Evolutionary conservation across 1,140 invertebrate species (phyloP).

Genomic region (Drosophila elegans): DNA sequence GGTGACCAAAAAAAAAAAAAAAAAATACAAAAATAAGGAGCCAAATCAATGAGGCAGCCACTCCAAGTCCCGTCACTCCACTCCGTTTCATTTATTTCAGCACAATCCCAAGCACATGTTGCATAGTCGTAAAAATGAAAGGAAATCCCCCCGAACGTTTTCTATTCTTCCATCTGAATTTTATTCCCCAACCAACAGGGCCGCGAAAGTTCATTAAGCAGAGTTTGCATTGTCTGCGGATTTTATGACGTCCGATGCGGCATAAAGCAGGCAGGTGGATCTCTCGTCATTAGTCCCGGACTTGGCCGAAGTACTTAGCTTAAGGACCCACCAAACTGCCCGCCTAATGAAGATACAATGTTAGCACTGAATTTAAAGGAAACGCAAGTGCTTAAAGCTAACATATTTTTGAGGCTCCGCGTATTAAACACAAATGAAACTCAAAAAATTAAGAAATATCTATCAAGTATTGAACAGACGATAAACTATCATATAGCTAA

Average conservation of each 20-base stretch:
- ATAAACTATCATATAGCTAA: too few species aligned
- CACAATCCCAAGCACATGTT: constrained; percentile 43
- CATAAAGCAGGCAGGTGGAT: constrained; percentile 40
- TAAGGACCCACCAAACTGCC: not conserved
- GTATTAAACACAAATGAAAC: not conserved
- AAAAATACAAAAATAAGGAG: constrained; percentile 13
- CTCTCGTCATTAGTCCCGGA: constrained; percentile 23
- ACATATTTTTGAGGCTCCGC: not conserved
- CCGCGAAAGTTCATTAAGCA: constrained; percentile 42
- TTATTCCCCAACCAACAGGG: constrained; percentile 11
- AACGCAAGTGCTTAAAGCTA: not conserved
- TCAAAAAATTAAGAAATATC: not conserved
- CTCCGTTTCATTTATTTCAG: constrained; percentile 3
- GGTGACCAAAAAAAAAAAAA: constrained; percentile 14
- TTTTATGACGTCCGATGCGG: constrained; percentile 47
- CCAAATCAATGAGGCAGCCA: constrained; percentile 31
- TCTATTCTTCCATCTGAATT: constrained; percentile 6
- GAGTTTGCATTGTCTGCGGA: constrained; percentile 38
- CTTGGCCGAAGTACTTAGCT: not conserved
- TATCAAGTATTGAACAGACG: too few species aligned
- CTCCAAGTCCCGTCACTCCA: not conserved
- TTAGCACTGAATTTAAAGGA: constrained; percentile 7
- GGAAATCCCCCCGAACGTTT: constrained; percentile 10
- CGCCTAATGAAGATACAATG: constrained; percentile 22
- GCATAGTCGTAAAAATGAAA: constrained; percentile 47